Base-by-base conservation (phyloP, 1,140 invertebrate species). In the Conus ventricosus region DNA sequence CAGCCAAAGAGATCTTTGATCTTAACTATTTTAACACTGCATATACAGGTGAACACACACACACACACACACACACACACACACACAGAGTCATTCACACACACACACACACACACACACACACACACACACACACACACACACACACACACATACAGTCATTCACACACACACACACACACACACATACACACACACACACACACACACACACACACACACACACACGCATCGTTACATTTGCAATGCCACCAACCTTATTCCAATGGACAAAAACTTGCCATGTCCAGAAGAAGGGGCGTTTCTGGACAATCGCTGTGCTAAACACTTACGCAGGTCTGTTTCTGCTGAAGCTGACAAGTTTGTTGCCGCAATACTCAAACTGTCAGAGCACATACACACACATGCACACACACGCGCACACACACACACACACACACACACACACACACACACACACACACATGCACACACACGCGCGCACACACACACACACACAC, bases 301-400 rank as follows among this genome's bases (percentile, higher is more conserved):
- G 17, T 53, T 53, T 80, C 89, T 91, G 0, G 88, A 89, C 27
- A 92, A 80, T 84, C 90, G 91, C 60, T 89, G 88, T 23, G 87
- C 80, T 11, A 92, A 63, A 39, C 89, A 85, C 88, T 90, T 90
- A 53, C 90, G 83, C 11, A 92, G 83, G 27, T 92, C 90, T 78
- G 88, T 90, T 89, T 92, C 92, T 53, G 90, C 75, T 6, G 88
- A 76, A 6, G 90, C 90, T 83, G 90, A 85, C 15, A 92, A 84
- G 84, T 92, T 91, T 75, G 91, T 92, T 55, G 90, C 90, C 25
- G 89, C 84, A 39, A 91, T 89, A 84, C 88, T 90, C 82, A 92
- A 86, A 54, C 92, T 92, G 51, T 39, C 27, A 82, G 60, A 57
- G 53, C 0, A 84, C 6, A 20, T 0, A 71, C 6, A n/a, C 20